Evolutionary conservation across 2,797 vertebrate species (phyloP), one percentile per base, ranked within the genome.

Genomic region (Thunnus albacares): DNA sequence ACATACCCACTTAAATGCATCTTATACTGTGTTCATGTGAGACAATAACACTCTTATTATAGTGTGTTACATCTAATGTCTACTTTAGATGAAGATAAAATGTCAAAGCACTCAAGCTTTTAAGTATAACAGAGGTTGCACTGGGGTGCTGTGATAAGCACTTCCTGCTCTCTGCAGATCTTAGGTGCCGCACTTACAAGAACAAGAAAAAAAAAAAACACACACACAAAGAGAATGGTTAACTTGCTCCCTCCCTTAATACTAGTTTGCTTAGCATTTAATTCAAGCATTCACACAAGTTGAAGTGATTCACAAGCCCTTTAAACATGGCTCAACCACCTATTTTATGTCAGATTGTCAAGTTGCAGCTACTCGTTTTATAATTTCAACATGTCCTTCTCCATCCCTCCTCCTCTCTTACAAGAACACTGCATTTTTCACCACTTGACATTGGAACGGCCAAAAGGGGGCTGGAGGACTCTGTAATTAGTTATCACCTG

Each of bases 401-500:
- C 35, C 64, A 77, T 59, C 59, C 65, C 60, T 61, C 58, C 65
- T 66, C 51, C 62, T 82, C 60, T 74, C 55, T 35, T 30, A 17
- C 56, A 30, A 80, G 60, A 83, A 78, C 72, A 30, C 73, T 77
- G 57, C 66, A 81, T 87, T 86, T 86, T 82, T 73, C 75, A 65
- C 59, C 63, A 71, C 77, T 86, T 83, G 79, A 84, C 89, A 84
- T 75, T 78, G 83, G 61, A 63, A 52, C 24, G 3, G 64, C 62
- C 75, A 45, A 53, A 77, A 61, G 58, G n/a, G 74, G 66, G 3
- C 26, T 83, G 52, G 35, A 86, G 70, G 74, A 78, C 55, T 75
- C 81, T 80, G 77, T 84, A 84, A 81, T 88, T 84, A 91, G 74
- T 89, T 55, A 72, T 77, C 83, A 65, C 75, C 70, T 67, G 38